phyloP scores from a whole-genome alignment of 2,888 invertebrate species.

The Panorpa germanica region DNA sequence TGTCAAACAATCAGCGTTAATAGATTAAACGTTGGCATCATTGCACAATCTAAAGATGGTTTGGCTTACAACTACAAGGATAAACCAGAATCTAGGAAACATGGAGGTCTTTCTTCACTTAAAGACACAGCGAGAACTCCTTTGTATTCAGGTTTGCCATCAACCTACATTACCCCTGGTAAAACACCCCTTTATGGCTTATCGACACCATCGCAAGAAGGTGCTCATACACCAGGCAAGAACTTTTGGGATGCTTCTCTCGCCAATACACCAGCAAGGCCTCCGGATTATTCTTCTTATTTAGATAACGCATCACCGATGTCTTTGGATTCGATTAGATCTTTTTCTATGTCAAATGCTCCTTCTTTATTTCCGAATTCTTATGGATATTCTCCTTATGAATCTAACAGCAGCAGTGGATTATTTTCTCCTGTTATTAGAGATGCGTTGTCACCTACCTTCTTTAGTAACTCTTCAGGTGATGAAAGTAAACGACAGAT shows the following conservation, averaged over 20 bases:
- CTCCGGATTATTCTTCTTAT: conserved; percentile 58
- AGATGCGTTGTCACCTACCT: too few species aligned
- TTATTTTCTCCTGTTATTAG: too few species aligned
- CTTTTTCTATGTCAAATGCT: too few species aligned
- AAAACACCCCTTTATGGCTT: conserved; percentile 83
- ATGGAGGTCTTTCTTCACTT: conserved; percentile 69
- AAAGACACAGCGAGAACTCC: conserved; percentile 82
- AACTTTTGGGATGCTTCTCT: conserved; percentile 89
- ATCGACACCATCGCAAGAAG: conserved; percentile 89
- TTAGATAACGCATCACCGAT: conserved; percentile 51
- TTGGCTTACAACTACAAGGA: conserved; percentile 50
- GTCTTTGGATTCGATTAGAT: too few species aligned
- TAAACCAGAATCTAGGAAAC: conserved; percentile 38
- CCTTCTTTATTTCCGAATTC: too few species aligned
- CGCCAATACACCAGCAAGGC: conserved; percentile 70
- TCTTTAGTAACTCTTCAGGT: too few species aligned
- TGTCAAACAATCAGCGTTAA: conserved; percentile 98
- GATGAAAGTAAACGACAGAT: too few species aligned
- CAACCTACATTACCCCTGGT: conserved; percentile 71
- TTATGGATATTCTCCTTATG: too few species aligned
- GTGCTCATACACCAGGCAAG: conserved; percentile 76
- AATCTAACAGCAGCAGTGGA: too few species aligned
- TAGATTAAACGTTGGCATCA: conserved; percentile 65
- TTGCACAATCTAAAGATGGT: conserved; percentile 46
- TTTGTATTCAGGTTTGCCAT: conserved; percentile 81